Conservation (phyloP, 2,113 vertebrate species). For the Puntigrus tetrazona region DNA sequence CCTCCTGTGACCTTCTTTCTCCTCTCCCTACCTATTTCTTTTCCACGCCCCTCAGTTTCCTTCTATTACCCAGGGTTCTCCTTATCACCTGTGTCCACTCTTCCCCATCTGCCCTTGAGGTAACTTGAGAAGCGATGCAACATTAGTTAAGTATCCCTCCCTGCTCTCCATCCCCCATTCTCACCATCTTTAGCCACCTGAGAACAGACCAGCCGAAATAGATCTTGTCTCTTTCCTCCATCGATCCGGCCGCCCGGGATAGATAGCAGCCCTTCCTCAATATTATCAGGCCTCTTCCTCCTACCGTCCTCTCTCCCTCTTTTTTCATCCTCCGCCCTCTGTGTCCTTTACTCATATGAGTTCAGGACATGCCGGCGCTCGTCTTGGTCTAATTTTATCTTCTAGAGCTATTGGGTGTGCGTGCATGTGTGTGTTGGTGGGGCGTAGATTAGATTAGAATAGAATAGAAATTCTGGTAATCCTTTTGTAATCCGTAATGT, state of each 20-base stretch:
- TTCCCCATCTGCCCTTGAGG: constrained; percentile 52
- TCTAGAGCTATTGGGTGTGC: neutral
- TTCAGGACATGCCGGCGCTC: constrained; percentile 9
- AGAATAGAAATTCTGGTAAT: constrained; percentile 39
- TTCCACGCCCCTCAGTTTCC: constrained; percentile 26
- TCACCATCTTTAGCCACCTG: constrained; percentile 40
- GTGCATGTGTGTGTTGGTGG: constrained; percentile 21
- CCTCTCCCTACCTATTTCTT: neutral
- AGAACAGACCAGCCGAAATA: constrained; percentile 42
- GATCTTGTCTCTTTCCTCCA: constrained; percentile 49
- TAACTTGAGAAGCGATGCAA: constrained; percentile 48
- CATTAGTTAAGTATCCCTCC: constrained; percentile 42
- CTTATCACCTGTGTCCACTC: constrained; percentile 36
- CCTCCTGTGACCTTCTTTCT: constrained; percentile 20
- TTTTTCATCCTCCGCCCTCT: neutral
- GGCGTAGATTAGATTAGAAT: constrained; percentile 18
- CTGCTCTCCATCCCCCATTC: constrained; percentile 21
- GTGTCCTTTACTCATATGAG: constrained; percentile 13
- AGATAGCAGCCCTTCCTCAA: constrained; percentile 47
- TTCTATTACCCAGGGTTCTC: neutral
- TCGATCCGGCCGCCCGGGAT: constrained; percentile 37
- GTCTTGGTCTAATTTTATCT: constrained; percentile 20
- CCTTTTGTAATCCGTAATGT: constrained; percentile 43
- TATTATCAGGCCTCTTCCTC: constrained; percentile 26
- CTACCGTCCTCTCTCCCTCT: neutral